Base-by-base conservation (phyloP, 2,797 vertebrate species). In the Sciurus carolinensis region DNA sequence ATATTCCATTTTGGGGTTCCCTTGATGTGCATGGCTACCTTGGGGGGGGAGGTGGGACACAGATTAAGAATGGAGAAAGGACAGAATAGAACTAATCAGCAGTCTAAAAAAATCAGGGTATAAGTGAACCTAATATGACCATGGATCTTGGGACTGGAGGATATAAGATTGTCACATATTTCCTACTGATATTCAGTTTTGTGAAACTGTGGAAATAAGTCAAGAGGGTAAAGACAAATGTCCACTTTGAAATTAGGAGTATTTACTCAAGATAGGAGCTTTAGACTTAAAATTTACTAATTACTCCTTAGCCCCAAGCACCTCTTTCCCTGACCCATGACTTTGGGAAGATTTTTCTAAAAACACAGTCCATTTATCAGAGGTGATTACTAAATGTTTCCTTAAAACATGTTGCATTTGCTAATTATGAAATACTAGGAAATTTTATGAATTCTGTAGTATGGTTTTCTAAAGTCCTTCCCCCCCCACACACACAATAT, bases 61-160 rank as follows among this genome's bases (percentile, higher is more conserved):
- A 22, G 69, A 82, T 69, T 97, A 50, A 94, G 96, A 94, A 97
- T 83, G 87, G 22, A 83, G 33, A 84, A 50, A 28, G 67, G 47
- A 33, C 28, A 80, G 52, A 91, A 72, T 47, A 91, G 69, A 96
- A 44, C n/a, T 84, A 88, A 94, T 94, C 73, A 93, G 90, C 64
- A 44, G 6, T 77, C 96, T 95, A 91, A 89, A 28, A 30, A 95
- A 79, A 90, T 82, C 93, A 79, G 44, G 20, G 71, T 75, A 30
- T 57, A 33, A 76, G 88, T 77, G 64, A 62, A 80, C 33, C 36
- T 59, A 57, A 76, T 75, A 57, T 64, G 72, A 47, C 87, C 36
- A 1, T 72, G 76, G 67, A 20, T 79, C 84, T 67, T 79, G 52
- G 22, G 12, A 69, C 47, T 80, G 33, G 44, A 52, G 14, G 50